Base-by-base conservation (phyloP, 2,888 invertebrate species). In the Caenorhabditis angaria region DNA sequence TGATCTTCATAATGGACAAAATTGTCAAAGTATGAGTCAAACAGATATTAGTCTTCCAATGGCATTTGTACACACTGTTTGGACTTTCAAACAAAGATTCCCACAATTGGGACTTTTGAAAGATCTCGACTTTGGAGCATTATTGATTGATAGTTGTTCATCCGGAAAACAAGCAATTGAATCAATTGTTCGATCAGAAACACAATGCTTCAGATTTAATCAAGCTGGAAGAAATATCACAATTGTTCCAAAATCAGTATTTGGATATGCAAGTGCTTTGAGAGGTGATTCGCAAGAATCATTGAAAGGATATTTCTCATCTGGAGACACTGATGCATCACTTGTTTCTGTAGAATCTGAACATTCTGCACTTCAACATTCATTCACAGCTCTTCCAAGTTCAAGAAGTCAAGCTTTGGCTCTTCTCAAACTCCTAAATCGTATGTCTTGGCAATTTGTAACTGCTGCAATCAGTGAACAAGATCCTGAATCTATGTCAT, bases 161-260 rank as follows among this genome's bases (percentile, higher is more conserved):
- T 77, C 77, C 12, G 80, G 77, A 61, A 68, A 61, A 47, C 73
- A 77, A 24, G 77, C 77, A 18, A 75, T 77, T 14, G 76, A 80
- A 50, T 75, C 73, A 3, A 76, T 83, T 8, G 83, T 83, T 20
- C 77, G 82, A 12, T 78, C 83, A 0, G 85, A 85, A 56, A 78
- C 80, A n/a, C 81, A 82, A 53, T 85, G 85, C 55, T 82, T 83
- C 76, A 77, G 80, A 53, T 84, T 85, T 72, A 65, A 75, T 18
- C 83, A 84, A 60, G 82, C 84, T n/a, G 81, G 80, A 22, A 64
- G 85, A 28, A 85, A 85, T 54, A 83, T 84, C 71, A 85, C 85
- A 1, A 81, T 85, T 55, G 82, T 83, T 12, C 80, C 83, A 1
- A 82, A 82, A 65, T 80, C 82, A n/a, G 82, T 83, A 25, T 82